A percentile compares a stretch with the other conserved stretches of the same genome.
These are phyloP conservation scores for Caenorhabditis angaria DNA, from an alignment of 2,888 invertebrate genomes.

Conservation along the genomic window DNA sequence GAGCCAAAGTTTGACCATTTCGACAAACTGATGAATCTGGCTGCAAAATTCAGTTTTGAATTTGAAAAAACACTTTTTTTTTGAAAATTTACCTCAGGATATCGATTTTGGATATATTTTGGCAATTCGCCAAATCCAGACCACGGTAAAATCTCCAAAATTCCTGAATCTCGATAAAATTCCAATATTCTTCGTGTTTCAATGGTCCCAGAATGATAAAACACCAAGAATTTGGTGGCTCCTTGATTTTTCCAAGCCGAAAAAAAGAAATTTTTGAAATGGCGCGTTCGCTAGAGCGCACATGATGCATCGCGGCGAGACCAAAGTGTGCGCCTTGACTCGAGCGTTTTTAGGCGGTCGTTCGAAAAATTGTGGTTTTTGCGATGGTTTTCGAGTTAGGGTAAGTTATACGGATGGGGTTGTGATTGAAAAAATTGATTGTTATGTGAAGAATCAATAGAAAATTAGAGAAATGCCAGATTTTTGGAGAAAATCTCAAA, in stretches of 20 bases:
- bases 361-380: no score
- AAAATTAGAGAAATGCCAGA: no score
- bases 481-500: conserved; percentile 23
- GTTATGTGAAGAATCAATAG: no score
- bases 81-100: not conserved
- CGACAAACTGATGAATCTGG: conserved; percentile 46
- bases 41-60: conserved; percentile 16
- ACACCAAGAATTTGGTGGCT: conserved; percentile 50
- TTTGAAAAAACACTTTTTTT: not conserved
- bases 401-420: no score
- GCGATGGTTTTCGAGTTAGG: no score
- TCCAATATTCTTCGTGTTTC: conserved; percentile 39
- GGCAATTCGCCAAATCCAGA: conserved; percentile 23
- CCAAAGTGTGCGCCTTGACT: no score
- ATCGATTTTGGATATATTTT: not conserved
- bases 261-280: no score
- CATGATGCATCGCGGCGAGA: no score
- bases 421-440: no score
- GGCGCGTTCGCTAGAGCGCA: no score
- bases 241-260: conserved; percentile 49
- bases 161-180: conserved; percentile 32
- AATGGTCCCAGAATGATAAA: conserved; percentile 47
- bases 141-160: conserved; percentile 24
- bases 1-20: conserved; percentile 45
- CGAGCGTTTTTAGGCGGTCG: no score